Evolutionary conservation across 1,140 invertebrate genomes (phyloP), one percentile per base, ranked within the genome.

Genomic region (Leptinotarsa lineolata): DNA sequence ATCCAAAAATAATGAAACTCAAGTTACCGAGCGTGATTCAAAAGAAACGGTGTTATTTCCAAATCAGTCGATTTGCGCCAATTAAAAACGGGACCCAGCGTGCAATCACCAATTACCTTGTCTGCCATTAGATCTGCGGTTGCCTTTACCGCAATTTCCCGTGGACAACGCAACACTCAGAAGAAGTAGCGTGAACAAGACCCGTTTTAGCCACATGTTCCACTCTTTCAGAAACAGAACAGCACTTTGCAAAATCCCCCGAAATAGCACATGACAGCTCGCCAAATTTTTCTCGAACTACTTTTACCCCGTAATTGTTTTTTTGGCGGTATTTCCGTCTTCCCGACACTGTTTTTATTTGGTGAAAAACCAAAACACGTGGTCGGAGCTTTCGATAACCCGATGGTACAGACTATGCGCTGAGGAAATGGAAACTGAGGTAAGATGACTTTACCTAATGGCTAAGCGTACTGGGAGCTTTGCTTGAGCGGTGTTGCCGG

Each of bases 361-460:
- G 48, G 3, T 16, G n/a, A 15, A 3, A 1, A 68, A 21, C 58
- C 8, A n/a, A 67, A 69, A 70, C 74, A 75, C 74, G 74, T 75
- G 74, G 70, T 45, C 48, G 24, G 18, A 48, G 39, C 15, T 60
- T 68, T 24, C 20, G 13, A 16, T 11, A 6, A 45, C 59, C 18
- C 70, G 44, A 16, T 24, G 65, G n/a, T 59, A 72, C 65, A 75
- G 68, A 75, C 74, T 21, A 70, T 45, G 58, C 70, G 65, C 15
- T 48, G 66, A 45, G 44, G 59, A 48, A 60, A 39, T 65, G 60
- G 30, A 70, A 67, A 77, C 76, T 77, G 70, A 76, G 70, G 70
- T 74, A 65, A 68, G 66, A 69, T 72, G 70, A 75, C 73, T 70
- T 75, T 71, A 67, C 65, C 22, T 44, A 54, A 58, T 20, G n/a